Evolutionary conservation across 2,113 vertebrate species (phyloP), one percentile per base, ranked within the genome.

Genomic region (Colaptes auratus): DNA sequence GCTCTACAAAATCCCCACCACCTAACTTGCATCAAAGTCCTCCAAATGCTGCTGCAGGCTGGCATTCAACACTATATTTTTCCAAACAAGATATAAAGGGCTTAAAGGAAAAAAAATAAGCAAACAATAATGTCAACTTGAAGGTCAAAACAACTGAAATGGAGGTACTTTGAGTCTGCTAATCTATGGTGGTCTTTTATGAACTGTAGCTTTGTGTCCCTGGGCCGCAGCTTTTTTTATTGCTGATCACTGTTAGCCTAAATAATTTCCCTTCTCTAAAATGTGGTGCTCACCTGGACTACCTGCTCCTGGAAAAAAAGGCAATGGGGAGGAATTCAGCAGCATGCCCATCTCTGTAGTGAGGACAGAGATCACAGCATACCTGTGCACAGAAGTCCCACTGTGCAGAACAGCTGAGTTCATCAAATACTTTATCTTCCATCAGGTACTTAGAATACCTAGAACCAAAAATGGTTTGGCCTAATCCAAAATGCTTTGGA

Each of bases 141-240:
- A 93, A 90, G 76, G 70, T 88, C 69, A 88, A 53, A 90, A 21
- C 65, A 85, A 60, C 36, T 81, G 76, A 50, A 90, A 64, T 74
- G 53, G 72, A 71, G 86, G 80, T 83, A 60, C 44, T 93, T 91
- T 66, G 73, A 42, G 76, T 88, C 73, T 64, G 90, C 60, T 92
- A 75, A 92, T 75, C 76, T 88, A 0, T 0, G 2, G 30, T 88
- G 73, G 86, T 65, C 33, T 90, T 91, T 93, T 74, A 61, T 90
- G 80, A 84, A 77, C 64, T 88, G 71, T 30, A 87, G 78, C 35
- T 89, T 53, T 55, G 71, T 82, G 50, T 82, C 71, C 56, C 36
- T 30, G 3, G 86, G 61, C 94, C 48, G 15, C 15, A 12, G 61
- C n/a, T n/a, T 80, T 91, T 94, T 25, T 53, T 64, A 2, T 27